A percentile compares a stretch with the other conserved stretches of the same genome.
phyloP scores from a whole-genome alignment of 2,113 vertebrate genomes.

The Tetrao urogallus region DNA sequence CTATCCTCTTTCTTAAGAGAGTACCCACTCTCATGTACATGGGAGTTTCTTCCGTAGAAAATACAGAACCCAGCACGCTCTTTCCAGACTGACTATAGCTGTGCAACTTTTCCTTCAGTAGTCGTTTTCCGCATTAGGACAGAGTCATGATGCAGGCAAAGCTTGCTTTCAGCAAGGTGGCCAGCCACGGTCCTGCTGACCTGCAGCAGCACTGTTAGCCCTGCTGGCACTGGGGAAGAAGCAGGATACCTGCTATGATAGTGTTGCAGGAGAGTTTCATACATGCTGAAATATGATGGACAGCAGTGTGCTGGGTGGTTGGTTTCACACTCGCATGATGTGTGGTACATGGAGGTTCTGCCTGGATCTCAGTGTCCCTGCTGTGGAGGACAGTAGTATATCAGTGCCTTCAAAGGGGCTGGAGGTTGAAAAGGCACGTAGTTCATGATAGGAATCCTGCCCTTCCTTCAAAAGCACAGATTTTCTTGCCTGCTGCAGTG shows the following conservation, averaged over 20 bases:
- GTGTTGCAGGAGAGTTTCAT: neutral
- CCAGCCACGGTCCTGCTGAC: neutral
- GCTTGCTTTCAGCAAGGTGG: neutral
- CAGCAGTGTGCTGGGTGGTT: neutral
- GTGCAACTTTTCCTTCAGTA: neutral
- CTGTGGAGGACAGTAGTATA: neutral
- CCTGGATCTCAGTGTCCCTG: neutral
- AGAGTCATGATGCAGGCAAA: neutral
- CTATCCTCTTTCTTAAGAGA: neutral
- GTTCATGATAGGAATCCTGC: neutral
- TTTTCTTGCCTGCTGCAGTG: neutral
- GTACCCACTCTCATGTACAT: rapidly evolving
- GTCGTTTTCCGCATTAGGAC: neutral
- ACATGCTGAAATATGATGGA: neutral
- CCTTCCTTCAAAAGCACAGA: neutral
- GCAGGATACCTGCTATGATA: rapidly evolving
- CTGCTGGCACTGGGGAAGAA: neutral
- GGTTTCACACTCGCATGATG: neutral
- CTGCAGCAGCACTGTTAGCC: neutral
- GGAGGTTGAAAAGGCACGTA: neutral
- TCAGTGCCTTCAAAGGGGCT: neutral
- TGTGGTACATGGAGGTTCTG: neutral
- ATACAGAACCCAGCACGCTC: neutral
- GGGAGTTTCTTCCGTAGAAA: neutral
- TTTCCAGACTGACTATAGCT: neutral